phyloP scores from a whole-genome alignment of 2,888 invertebrate genomes.

The Lordiphosa andalusiaca region DNA sequence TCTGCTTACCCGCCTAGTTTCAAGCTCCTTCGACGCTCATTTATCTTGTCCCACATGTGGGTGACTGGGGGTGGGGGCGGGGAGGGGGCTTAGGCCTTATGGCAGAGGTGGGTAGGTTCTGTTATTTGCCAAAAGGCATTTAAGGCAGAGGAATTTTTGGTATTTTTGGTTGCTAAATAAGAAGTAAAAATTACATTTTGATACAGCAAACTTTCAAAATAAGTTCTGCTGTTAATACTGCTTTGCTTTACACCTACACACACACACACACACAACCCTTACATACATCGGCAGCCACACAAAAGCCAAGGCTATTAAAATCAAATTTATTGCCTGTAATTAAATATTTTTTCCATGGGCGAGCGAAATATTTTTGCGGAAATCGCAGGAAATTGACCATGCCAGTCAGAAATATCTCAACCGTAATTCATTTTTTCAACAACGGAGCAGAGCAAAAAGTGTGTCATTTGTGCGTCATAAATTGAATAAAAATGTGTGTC shows the following conservation, averaged over 20 bases:
- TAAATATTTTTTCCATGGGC: conserved; percentile 47
- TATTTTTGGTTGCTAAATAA: no score
- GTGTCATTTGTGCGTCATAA: conserved; percentile 64
- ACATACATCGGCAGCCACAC: conserved; percentile 18
- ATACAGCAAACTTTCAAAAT: no score
- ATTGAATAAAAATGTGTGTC: conserved; percentile 47
- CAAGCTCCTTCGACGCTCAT: conserved; percentile 24
- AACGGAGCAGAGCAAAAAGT: conserved; percentile 23
- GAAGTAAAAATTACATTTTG: no score
- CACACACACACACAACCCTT: background rate
- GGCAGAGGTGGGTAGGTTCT: no score
- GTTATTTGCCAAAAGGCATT: no score
- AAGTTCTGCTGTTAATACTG: no score
- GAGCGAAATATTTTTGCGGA: conserved; percentile 36
- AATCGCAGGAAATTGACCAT: conserved; percentile 62
- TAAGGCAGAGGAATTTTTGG: no score
- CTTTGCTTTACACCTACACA: no score
- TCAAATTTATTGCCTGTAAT: conserved; percentile 64
- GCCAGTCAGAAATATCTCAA: conserved; percentile 28
- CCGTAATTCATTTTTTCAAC: conserved; percentile 44
- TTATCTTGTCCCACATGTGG: conserved; percentile 39
- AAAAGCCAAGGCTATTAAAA: conserved; percentile 52
- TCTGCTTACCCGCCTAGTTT: conserved; percentile 13
- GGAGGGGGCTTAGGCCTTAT: no score
- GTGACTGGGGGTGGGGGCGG: no score